Evolutionary conservation across 2,113 vertebrate genomes (phyloP).

Genomic region (Catharus bicknelli): DNA sequence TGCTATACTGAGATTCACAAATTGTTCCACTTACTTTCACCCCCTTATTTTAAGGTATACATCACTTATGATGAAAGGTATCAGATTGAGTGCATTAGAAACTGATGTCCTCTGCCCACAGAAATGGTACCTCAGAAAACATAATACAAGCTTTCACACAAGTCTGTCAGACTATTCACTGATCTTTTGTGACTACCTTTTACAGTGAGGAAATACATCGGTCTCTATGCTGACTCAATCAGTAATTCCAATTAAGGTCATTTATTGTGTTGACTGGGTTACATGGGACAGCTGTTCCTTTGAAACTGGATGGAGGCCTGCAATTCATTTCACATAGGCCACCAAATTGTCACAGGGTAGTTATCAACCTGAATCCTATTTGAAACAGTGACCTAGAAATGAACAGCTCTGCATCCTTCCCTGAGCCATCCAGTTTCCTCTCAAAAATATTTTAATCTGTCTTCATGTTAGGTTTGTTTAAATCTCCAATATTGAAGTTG

Average conservation of each 20-base stretch:
- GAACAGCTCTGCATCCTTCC: slow-evolving; percentile 34
- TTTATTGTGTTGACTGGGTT: slow-evolving; percentile 32
- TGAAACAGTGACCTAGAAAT: slow-evolving; percentile 60
- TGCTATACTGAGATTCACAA: slow-evolving; percentile 17
- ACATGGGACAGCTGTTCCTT: slow-evolving; percentile 20
- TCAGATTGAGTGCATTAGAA: slow-evolving; percentile 59
- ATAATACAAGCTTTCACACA: background rate
- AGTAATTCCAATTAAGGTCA: background rate
- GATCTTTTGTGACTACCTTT: slow-evolving; percentile 6
- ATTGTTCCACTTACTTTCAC: background rate
- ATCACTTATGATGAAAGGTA: slow-evolving; percentile 55
- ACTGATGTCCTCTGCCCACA: slow-evolving; percentile 47
- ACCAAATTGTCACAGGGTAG: background rate
- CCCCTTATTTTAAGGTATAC: slow-evolving; percentile 33
- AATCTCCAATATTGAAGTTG: slow-evolving; percentile 80
- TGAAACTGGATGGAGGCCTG: slow-evolving; percentile 62
- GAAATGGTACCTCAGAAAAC: slow-evolving; percentile 2
- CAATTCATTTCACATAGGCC: slow-evolving; percentile 25
- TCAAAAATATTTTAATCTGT: slow-evolving; percentile 70
- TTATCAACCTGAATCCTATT: background rate
- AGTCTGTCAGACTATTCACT: background rate
- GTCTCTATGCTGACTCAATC: slow-evolving; percentile 55
- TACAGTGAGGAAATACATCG: slow-evolving; percentile 33
- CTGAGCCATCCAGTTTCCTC: slow-evolving; percentile 54
- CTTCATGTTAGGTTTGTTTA: slow-evolving; percentile 78